These are phyloP conservation scores for Xiphophorus couchianus DNA, from an alignment of 2,113 vertebrate genomes.

Conservation along the genomic window DNA sequence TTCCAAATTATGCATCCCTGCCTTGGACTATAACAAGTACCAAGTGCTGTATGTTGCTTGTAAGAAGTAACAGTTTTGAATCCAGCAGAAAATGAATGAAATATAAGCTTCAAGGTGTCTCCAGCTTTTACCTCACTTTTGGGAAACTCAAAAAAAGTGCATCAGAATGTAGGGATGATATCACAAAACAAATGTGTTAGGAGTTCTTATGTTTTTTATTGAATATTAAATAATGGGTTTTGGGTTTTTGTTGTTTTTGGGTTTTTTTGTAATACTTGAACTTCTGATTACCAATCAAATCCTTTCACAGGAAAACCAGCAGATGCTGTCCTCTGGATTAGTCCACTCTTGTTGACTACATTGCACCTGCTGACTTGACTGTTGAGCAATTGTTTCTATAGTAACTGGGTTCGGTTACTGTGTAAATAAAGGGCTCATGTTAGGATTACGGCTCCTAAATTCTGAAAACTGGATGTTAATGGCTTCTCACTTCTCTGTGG, in stretches of 20 bases:
- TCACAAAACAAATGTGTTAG: too few species aligned
- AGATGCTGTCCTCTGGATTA: neutral
- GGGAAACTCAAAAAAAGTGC: too few species aligned
- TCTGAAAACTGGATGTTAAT: slow-evolving; percentile 59
- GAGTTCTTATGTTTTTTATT: too few species aligned
- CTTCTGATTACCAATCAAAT: neutral
- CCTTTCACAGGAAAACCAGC: neutral
- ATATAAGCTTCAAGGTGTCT: too few species aligned
- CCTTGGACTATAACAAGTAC: neutral
- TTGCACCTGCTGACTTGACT: slow-evolving; percentile 37
- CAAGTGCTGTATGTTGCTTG: neutral
- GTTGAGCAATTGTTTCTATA: slow-evolving; percentile 30
- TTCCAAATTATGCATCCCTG: neutral
- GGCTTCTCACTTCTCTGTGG: slow-evolving; percentile 52
- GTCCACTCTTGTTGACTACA: neutral
- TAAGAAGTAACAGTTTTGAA: neutral
- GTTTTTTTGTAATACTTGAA: too few species aligned
- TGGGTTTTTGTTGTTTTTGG: too few species aligned
- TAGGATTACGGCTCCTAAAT: slow-evolving; percentile 40
- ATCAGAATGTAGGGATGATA: too few species aligned
- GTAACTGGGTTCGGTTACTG: slow-evolving; percentile 18
- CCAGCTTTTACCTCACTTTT: too few species aligned
- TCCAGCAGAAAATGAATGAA: neutral
- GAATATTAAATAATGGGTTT: too few species aligned
- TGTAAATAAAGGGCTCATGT: slow-evolving; percentile 44